phyloP scores from a whole-genome alignment of 1,140 invertebrate species.

The Drosophila orosa region DNA sequence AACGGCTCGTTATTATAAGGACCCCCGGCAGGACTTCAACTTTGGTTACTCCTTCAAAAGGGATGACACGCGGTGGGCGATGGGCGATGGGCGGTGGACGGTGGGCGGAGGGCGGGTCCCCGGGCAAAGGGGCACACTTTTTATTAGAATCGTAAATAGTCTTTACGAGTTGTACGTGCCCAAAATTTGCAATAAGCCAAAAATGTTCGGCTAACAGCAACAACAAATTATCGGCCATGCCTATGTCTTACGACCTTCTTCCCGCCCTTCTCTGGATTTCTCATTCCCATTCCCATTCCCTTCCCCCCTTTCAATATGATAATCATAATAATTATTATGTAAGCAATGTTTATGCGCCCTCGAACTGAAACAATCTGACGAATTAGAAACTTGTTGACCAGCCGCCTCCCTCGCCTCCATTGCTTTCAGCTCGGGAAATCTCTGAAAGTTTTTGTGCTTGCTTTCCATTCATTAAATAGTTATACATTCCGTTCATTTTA shows the following conservation, averaged over 20 bases:
- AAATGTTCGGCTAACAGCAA: constrained; percentile 57
- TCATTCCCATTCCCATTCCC: neutral
- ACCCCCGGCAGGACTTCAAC: constrained; percentile 41
- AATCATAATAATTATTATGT: constrained; percentile 69
- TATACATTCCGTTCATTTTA: constrained; percentile 2
- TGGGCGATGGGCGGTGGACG: neutral
- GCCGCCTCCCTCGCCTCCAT: neutral
- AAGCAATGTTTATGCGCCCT: constrained; percentile 61
- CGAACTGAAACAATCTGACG: constrained; percentile 49
- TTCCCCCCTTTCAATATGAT: constrained; percentile 62
- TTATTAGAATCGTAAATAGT: constrained; percentile 83
- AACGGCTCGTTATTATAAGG: constrained; percentile 49
- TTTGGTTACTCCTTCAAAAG: constrained; percentile 48
- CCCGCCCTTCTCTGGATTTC: neutral
- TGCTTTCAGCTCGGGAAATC: neutral
- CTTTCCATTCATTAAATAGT: constrained; percentile 7
- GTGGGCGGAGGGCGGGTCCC: neutral
- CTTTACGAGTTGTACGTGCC: constrained; percentile 81
- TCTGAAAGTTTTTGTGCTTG: neutral
- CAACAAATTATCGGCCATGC: constrained; percentile 71
- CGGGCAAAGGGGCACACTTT: constrained; percentile 62
- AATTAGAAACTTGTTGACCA: constrained; percentile 36
- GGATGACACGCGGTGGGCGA: constrained; percentile 34
- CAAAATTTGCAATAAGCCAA: constrained; percentile 82
- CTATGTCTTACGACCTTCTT: constrained; percentile 12